phyloP scores from a whole-genome alignment of 2,113 vertebrate genomes.

The Loxodonta africana region DNA sequence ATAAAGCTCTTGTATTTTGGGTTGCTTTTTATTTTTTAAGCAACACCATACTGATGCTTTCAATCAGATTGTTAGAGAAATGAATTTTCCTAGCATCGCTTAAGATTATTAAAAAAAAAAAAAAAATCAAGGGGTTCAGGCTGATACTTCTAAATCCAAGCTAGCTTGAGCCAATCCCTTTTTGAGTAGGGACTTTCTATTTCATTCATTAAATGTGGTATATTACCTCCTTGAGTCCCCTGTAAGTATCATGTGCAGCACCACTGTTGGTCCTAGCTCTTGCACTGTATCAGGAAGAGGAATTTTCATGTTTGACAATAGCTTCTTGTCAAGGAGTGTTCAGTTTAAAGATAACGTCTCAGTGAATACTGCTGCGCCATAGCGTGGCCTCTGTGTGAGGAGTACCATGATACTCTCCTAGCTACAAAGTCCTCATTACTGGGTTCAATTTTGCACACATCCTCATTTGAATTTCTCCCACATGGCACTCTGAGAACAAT shows the following conservation, averaged over 20 bases:
- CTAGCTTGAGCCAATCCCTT: neutral
- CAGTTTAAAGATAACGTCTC: neutral
- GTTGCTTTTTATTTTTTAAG: slow-evolving; percentile 28
- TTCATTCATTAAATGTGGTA: neutral
- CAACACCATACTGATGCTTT: slow-evolving; percentile 41
- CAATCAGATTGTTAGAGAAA: neutral
- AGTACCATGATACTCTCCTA: neutral
- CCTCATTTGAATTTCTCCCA: neutral
- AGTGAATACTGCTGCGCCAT: neutral
- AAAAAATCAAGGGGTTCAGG: neutral
- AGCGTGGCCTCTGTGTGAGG: neutral
- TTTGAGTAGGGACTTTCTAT: neutral
- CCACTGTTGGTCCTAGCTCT: neutral
- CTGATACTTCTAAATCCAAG: neutral
- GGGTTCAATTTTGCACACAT: neutral
- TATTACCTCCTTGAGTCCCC: neutral
- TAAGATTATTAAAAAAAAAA: neutral
- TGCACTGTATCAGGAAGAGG: neutral
- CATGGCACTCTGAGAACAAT: neutral
- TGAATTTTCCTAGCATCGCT: neutral
- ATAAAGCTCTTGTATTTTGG: slow-evolving; percentile 41
- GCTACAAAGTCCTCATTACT: neutral
- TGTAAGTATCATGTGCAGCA: neutral
- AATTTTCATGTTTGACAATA: neutral
- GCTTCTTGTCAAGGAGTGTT: neutral